Conservation (phyloP, 1,140 invertebrate species). For the Trachymyrmex cornetzi region DNA sequence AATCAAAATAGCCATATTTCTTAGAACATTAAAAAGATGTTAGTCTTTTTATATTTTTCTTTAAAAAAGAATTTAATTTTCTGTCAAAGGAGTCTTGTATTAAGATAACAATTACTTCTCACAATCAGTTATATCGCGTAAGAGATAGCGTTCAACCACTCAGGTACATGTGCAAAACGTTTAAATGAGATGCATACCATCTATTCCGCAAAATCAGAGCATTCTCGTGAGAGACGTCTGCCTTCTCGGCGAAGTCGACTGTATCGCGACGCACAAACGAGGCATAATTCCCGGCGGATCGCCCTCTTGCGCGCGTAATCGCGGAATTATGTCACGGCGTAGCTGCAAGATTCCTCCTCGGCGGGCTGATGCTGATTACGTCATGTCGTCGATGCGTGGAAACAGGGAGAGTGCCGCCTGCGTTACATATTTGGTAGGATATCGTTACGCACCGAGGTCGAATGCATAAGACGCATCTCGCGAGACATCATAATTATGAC, state of each 20-base stretch:
- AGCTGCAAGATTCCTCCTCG: slow-evolving; percentile 37
- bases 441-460: slow-evolving; percentile 59
- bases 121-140: background rate
- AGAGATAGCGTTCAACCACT: background rate
- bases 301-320: slow-evolving; percentile 60
- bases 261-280: slow-evolving; percentile 16
- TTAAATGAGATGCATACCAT: background rate
- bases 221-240: background rate
- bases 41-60: background rate
- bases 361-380: slow-evolving; percentile 62
- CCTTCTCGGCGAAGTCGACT: background rate
- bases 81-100: background rate
- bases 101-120: background rate
- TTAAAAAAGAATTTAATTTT: background rate
- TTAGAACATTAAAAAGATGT: background rate
- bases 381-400: slow-evolving; percentile 63
- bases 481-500: background rate
- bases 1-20: no score
- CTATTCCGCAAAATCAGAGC: slow-evolving; percentile 28
- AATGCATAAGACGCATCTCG: slow-evolving; percentile 40
- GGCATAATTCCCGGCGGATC: slow-evolving; percentile 65
- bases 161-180: background rate
- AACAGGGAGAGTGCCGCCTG: slow-evolving; percentile 42
- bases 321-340: slow-evolving; percentile 77
- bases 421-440: slow-evolving; percentile 74